A percentile compares a stretch with the other conserved stretches of the same genome.
Conservation (phyloP, 2,113 vertebrate species). For the Anarrhichthys ocellatus region DNA sequence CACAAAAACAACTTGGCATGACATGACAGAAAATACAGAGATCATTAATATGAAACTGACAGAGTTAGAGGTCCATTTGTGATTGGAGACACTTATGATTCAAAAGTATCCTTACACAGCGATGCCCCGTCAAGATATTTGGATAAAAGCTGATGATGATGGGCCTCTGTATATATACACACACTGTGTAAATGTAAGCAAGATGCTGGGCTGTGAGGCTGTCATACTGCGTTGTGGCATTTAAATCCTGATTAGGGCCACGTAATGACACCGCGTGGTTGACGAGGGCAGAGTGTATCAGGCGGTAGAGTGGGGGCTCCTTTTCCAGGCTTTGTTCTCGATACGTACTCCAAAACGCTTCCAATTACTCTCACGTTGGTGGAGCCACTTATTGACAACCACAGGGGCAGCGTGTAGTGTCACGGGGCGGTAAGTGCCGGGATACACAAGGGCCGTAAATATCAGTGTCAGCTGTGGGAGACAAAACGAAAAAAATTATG, state of each 20-base stretch:
- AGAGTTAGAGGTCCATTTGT: neutral
- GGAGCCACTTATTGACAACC: conserved; percentile 48
- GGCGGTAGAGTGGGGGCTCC: conserved; percentile 53
- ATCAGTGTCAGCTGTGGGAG: conserved; percentile 16
- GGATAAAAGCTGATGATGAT: conserved; percentile 7
- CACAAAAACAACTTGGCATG: neutral
- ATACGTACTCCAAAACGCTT: conserved; percentile 58
- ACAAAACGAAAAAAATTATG: neutral
- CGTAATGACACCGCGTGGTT: conserved; percentile 49
- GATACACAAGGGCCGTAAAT: conserved; percentile 22
- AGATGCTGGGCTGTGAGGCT: conserved; percentile 24
- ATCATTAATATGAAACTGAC: neutral
- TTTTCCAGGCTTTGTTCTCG: conserved; percentile 65
- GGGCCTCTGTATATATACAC: conserved; percentile 13
- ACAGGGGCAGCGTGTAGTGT: conserved; percentile 42
- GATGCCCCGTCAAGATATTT: neutral
- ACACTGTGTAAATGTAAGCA: neutral
- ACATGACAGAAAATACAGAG: neutral
- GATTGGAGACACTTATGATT: neutral
- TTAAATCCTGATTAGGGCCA: conserved; percentile 56
- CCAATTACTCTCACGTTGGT: conserved; percentile 56
- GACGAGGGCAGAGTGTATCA: conserved; percentile 56
- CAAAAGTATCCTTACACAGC: neutral
- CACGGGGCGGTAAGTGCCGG: conserved; percentile 29
- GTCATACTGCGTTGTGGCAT: conserved; percentile 29